Evolutionary conservation across 2,113 vertebrate species (phyloP), one percentile per base, ranked within the genome.

Genomic region (Gopherus evgoodei): DNA sequence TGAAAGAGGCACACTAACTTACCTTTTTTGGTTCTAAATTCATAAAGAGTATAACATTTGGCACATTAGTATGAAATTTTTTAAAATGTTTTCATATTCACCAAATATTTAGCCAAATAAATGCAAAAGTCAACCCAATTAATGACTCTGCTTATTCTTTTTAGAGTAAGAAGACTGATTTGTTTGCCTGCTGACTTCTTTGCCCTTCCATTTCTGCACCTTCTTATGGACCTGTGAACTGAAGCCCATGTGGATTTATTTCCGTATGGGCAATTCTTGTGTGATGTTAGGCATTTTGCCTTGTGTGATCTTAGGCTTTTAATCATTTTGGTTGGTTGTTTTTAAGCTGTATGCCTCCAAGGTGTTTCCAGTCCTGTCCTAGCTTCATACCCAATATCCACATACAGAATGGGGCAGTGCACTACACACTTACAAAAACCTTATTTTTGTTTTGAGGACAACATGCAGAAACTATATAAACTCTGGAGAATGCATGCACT

Each of bases 91-190:
- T 5, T 44, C 91, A 0, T 22, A 11, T 54, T 83, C 53, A 72
- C 38, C 0, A 49, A 47, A 17, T 87, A 0, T 53, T 95, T 90
- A 0, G 1, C 86, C 90, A 83, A 97, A 93, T 95, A 97, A 95
- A 95, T 81, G 79, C 53, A 10, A 85, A 95, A 97, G 92, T 85
- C 9, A 91, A 59, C 19, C 5, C 21, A 5, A 49, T 91, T 90
- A 81, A 85, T 83, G 50, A 57, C 42, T 90, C 78, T 42, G 4
- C 65, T 10, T n/a, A 69, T 86, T 22, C 44, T 89, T 92, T 92
- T 65, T 81, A 0, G 82, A 57, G 84, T 83, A 42, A 65, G 19
- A 89, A 81, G 11, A 75, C 54, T 24, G 9, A 81, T 91, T 89
- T 1, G 56, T 93, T 83, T 89, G 9, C 49, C 84, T 81, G 0